These are phyloP conservation scores for Acronicta aceris DNA, from an alignment of 2,888 invertebrate genomes.

Conservation along the genomic window DNA sequence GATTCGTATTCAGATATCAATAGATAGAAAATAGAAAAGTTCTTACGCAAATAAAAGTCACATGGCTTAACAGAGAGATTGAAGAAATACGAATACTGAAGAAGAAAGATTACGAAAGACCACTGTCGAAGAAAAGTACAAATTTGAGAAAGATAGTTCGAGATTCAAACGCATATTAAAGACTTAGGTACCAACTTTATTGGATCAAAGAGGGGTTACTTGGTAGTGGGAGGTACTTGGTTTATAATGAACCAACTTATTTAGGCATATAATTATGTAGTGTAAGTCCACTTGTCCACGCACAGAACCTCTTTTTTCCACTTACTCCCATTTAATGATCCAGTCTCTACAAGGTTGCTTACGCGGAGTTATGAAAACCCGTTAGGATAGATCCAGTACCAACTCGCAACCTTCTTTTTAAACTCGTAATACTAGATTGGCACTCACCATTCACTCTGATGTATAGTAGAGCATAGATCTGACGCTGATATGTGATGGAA, in stretches of 20 bases:
- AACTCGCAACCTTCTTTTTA: slow-evolving; percentile 23
- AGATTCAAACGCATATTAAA: no score
- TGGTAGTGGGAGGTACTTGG: no score
- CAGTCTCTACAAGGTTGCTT: slow-evolving; percentile 38
- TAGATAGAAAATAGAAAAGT: no score
- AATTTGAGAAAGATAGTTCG: no score
- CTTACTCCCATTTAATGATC: slow-evolving; percentile 49
- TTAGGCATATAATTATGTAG: background rate
- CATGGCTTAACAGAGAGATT: no score
- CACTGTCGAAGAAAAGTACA: no score
- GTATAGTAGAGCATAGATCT: background rate
- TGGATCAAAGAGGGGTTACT: no score
- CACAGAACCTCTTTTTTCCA: slow-evolving; percentile 42
- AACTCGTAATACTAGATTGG: slow-evolving; percentile 1
- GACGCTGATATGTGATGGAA: background rate
- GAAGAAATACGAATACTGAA: no score
- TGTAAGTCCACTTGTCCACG: slow-evolving; percentile 7
- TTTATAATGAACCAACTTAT: background rate
- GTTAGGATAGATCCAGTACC: slow-evolving; percentile 44
- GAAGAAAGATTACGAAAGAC: no score
- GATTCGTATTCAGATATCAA: no score
- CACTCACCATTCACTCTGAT: background rate
- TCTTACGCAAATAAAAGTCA: no score
- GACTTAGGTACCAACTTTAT: no score
- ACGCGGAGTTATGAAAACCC: slow-evolving; percentile 44